Evolutionary conservation across 2,888 invertebrate genomes (phyloP), one percentile per base, ranked within the genome.

Genomic region (Acronicta psi): DNA sequence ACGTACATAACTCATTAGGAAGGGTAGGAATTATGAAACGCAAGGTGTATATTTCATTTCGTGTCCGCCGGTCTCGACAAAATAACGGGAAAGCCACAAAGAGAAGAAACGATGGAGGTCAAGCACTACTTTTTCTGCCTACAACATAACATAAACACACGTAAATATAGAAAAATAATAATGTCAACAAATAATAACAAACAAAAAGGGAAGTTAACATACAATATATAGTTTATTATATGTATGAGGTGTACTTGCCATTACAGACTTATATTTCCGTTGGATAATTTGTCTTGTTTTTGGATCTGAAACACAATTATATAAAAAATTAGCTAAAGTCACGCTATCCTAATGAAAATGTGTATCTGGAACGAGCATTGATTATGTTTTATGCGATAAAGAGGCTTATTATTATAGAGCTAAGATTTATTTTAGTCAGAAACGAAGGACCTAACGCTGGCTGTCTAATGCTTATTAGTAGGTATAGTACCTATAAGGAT

Each of bases 261-360:
- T 99, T 81, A 98, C 97, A 52, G 99, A 99, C 94, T 98, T 98
- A 95, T 99, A 99, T 95, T 97, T 98, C 87, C 99, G 96, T 93
- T 99, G 99, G 85, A 98, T 97, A 80, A 99, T 97, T 95, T 99
- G 98, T 86, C 99, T 96, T 78, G 98, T 99, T 95, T 99, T 99
- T 73, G 99, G 98, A 97, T 99, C 99, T 99, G 95, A 59, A 97
- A 96, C n/a, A 57, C 18, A 54, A 45, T 31, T 1, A 31, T 31
- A 13, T 31, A 7, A 23, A 7, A 23, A 23, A 29, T 29, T 29
- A 29, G 31, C n/a, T n/a, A n/a, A n/a, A n/a, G n/a, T n/a, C n/a
- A n/a, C n/a, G n/a, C n/a, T n/a, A n/a, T n/a, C n/a, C n/a, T n/a
- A n/a, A n/a, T n/a, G n/a, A n/a, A n/a, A n/a, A n/a, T n/a, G n/a